A percentile compares a stretch with the other conserved stretches of the same genome.
These are phyloP conservation scores for Mus pahari DNA, from an alignment of 2,113 vertebrate species.

Conservation along the genomic window DNA sequence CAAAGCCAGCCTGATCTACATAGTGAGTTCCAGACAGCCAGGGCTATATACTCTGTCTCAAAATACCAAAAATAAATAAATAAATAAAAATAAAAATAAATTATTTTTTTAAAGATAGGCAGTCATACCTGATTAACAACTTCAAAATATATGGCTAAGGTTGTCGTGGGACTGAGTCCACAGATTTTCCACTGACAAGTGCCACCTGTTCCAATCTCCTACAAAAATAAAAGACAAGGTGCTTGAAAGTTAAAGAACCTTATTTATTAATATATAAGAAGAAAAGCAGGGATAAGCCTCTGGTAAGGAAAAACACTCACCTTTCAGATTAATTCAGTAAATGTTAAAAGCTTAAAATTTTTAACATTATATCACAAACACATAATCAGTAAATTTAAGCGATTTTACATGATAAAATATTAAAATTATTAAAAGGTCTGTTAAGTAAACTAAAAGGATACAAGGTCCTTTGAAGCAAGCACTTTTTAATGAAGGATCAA, in stretches of 20 bases:
- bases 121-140: conserved; percentile 97
- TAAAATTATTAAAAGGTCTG: conserved; percentile 45
- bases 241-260: conserved; percentile 40
- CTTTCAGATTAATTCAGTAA: conserved; percentile 57
- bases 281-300: neutral
- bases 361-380: conserved; percentile 3
- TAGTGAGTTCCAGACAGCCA: neutral
- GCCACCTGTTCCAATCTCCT: conserved; percentile 98
- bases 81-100: neutral
- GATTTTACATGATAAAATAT: conserved; percentile 44
- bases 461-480: conserved; percentile 47
- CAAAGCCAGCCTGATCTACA: neutral
- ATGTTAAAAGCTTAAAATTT: conserved; percentile 46
- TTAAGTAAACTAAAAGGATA: conserved; percentile 46
- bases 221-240: conserved; percentile 68
- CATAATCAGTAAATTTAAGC: conserved; percentile 43
- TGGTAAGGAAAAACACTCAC: conserved; percentile 29
- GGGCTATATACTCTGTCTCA: neutral
- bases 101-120: neutral
- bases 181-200: conserved; percentile 99
- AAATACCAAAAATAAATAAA: neutral
- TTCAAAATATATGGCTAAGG: conserved; percentile 96
- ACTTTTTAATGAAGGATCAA: conserved; percentile 49
- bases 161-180: conserved; percentile 94
- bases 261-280: conserved; percentile 31